Evolutionary conservation across 1,140 invertebrate species (phyloP).

Genomic region (Formica exsecta): DNA sequence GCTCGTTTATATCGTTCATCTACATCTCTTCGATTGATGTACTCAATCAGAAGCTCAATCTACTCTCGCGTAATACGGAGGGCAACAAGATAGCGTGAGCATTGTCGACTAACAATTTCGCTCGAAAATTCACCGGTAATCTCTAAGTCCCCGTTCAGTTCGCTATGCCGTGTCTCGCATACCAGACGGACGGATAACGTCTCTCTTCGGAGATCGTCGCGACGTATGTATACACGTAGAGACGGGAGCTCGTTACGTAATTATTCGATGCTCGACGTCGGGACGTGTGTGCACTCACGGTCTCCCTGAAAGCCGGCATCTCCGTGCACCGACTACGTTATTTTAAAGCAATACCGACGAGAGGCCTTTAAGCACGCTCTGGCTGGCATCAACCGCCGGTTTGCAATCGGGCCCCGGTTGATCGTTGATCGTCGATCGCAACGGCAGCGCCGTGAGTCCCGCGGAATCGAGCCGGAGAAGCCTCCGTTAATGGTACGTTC

Average conservation of each 20-base stretch:
- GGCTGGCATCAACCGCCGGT: conserved; percentile 51
- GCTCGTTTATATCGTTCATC: conserved; percentile 5
- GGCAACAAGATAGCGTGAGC: no score
- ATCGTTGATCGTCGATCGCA: conserved; percentile 73
- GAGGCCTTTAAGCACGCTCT: conserved; percentile 61
- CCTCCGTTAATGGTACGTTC: conserved; percentile 81
- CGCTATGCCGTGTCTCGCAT: background rate
- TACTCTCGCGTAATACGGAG: background rate
- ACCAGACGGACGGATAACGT: conserved; percentile 62
- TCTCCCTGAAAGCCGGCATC: background rate
- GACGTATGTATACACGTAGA: background rate
- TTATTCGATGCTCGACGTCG: conserved; percentile 67
- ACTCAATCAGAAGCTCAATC: conserved; percentile 1
- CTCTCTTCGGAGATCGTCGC: conserved; percentile 31
- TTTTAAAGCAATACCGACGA: conserved; percentile 62
- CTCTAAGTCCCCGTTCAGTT: conserved; percentile 11
- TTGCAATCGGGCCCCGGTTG: conserved; percentile 43
- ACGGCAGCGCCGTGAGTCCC: conserved; percentile 40
- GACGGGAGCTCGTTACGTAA: conserved; percentile 67
- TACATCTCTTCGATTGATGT: background rate
- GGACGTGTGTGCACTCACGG: conserved; percentile 21
- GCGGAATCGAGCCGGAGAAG: conserved; percentile 73
- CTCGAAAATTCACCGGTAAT: conserved; percentile 32
- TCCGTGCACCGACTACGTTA: conserved; percentile 21
- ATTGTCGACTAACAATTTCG: conserved; percentile 26